These are phyloP conservation scores for Hyles vespertilio DNA, from an alignment of 1,140 invertebrate genomes.

Conservation along the genomic window DNA sequence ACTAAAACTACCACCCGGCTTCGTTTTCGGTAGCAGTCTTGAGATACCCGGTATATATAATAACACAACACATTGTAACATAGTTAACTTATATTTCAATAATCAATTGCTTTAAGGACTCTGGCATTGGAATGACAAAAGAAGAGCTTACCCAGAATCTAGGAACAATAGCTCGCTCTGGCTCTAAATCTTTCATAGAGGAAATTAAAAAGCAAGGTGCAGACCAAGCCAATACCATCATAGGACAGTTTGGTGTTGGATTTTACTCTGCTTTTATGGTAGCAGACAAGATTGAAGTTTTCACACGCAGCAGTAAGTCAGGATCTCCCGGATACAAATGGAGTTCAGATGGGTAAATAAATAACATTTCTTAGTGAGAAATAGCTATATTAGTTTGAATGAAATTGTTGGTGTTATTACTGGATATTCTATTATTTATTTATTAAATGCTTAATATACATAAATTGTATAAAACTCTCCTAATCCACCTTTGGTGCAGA, in stretches of 20 bases:
- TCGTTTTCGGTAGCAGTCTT: too few relatives aligned
- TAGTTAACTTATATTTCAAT: neutral
- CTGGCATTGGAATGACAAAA: constrained; percentile 95
- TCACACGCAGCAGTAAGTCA: constrained; percentile 80
- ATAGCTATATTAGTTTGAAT: too few relatives aligned
- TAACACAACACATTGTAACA: too few relatives aligned
- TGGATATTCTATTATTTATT: too few relatives aligned
- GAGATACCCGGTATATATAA: too few relatives aligned
- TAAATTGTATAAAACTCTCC: too few relatives aligned
- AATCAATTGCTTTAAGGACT: constrained; percentile 78
- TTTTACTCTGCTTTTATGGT: constrained; percentile 99
- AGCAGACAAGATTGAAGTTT: constrained; percentile 95
- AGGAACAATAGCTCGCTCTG: constrained; percentile 96
- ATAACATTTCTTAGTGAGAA: too few relatives aligned
- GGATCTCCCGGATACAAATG: constrained; percentile 87
- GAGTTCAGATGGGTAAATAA: constrained; percentile 89
- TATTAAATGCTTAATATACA: too few relatives aligned
- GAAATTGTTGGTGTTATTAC: too few relatives aligned
- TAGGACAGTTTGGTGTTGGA: constrained; percentile 98
- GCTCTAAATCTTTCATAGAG: constrained; percentile 95
- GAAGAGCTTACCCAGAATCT: constrained; percentile 94
- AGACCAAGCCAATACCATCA: constrained; percentile 86
- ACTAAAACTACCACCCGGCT: too few relatives aligned
- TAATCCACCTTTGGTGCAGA: too few relatives aligned
- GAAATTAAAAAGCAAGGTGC: constrained; percentile 84